A percentile compares a stretch with the other conserved stretches of the same genome.
These are phyloP conservation scores for Tribolium freemani DNA, from an alignment of 2,888 invertebrate genomes.

Conservation along the genomic window DNA sequence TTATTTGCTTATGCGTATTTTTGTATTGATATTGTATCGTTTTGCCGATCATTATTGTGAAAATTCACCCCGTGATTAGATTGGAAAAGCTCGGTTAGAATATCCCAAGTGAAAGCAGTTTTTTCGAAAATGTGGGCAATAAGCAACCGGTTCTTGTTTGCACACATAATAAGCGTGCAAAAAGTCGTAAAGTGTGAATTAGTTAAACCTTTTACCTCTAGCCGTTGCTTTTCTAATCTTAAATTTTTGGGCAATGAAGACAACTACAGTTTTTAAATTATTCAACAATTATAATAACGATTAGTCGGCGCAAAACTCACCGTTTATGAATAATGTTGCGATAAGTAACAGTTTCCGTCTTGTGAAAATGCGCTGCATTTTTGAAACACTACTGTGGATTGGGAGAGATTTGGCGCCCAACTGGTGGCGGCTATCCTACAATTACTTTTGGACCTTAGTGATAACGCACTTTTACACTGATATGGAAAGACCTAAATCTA, in stretches of 20 bases:
- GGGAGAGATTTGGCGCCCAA: conserved; percentile 8
- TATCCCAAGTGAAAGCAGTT: neutral
- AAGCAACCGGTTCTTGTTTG: conserved; percentile 6
- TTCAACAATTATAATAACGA: neutral
- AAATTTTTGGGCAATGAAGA: conserved; percentile 13
- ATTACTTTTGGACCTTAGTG: neutral
- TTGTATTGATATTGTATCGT: too few relatives aligned
- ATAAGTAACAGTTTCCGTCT: conserved; percentile 44
- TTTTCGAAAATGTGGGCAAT: neutral
- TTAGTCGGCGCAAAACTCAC: conserved; percentile 37
- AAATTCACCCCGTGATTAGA: neutral
- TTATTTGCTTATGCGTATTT: too few relatives aligned
- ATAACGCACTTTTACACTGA: neutral
- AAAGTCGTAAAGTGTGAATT: neutral
- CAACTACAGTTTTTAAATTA: conserved; percentile 5
- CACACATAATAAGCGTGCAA: conserved; percentile 18
- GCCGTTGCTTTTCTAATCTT: conserved; percentile 29
- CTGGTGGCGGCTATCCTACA: conserved; percentile 3
- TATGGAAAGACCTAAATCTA: neutral
- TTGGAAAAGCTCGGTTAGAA: conserved; percentile 12
- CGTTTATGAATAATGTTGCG: conserved; percentile 31
- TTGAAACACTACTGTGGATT: neutral
- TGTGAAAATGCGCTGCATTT: conserved; percentile 45
- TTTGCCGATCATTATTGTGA: neutral
- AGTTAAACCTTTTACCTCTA: conserved; percentile 14